Base-by-base conservation (phyloP, 2,797 vertebrate species). In the Tarsius wallacei region DNA sequence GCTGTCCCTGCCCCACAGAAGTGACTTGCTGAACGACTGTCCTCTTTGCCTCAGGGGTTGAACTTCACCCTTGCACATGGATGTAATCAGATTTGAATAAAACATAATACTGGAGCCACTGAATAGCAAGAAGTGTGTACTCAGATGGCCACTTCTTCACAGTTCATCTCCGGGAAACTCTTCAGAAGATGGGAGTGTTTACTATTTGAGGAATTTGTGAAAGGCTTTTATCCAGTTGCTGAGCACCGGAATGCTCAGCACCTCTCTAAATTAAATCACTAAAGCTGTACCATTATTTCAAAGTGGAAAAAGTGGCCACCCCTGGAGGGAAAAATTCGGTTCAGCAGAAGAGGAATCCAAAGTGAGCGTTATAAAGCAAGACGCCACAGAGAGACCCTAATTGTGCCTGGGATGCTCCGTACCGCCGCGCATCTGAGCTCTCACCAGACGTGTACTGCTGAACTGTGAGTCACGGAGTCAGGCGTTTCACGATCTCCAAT, bases 221-320 rank as follows among this genome's bases (percentile, higher is more conserved):
- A 78, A 95, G 47, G 17, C 55, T 95, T 89, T 88, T 76, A 76
- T 91, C 59, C 14, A 22, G 77, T 92, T 89, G 51, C 61, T 70
- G 31, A 97, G 74, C 68, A 59, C 16, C 42, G 76, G 26, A 89
- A 42, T 31, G 82, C 85, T 92, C 64, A 68, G 57, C 3, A 59
- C 77, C 42, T 96, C 77, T 77, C 42, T 87, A 93, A 91, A 96
- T 91, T 66, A 93, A 91, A 91, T 89, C 68, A 64, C 90, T 42
- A 16, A 87, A 93, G 91, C 31, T 71, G 63, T 7, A 61, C 42
- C 55, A 47, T 91, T 91, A 90, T 90, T 96, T 96, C 86, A 85
- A 83, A 96, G 78, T 59, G 42, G 33, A 42, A 66, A 94, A 94
- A 83, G 57, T 94, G 93, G 80, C 59, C 97, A 76, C 22, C 22